These are phyloP conservation scores for Eulithis prunata DNA, from an alignment of 2,888 invertebrate species.

Conservation along the genomic window DNA sequence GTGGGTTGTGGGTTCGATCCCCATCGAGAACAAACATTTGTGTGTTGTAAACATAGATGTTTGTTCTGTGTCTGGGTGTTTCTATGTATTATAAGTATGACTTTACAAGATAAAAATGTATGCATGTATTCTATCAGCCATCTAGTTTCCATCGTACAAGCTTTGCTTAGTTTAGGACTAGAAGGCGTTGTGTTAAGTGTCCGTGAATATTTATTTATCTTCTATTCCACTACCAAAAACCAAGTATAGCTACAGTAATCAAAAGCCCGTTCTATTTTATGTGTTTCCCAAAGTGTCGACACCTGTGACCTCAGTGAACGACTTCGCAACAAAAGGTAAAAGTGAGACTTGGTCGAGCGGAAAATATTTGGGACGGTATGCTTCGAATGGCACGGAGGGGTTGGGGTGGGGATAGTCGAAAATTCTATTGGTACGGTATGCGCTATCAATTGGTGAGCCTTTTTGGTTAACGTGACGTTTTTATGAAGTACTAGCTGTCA, in stretches of 20 bases:
- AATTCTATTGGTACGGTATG: neutral
- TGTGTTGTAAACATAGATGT: too few relatives aligned
- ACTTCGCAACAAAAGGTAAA: constrained; percentile 40
- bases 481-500: too few relatives aligned
- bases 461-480: neutral
- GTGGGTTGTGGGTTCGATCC: too few relatives aligned
- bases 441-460: neutral
- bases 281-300: constrained; percentile 34
- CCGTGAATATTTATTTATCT: too few relatives aligned
- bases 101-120: too few relatives aligned
- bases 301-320: constrained; percentile 49
- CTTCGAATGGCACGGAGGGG: neutral
- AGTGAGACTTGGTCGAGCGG: constrained; percentile 35
- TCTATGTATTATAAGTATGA: too few relatives aligned
- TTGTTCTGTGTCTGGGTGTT: too few relatives aligned
- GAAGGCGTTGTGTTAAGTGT: too few relatives aligned
- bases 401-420: neutral
- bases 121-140: too few relatives aligned
- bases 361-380: constrained; percentile 39
- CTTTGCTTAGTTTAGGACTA: too few relatives aligned
- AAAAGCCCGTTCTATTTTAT: constrained; percentile 25
- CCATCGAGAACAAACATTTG: too few relatives aligned
- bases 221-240: constrained; percentile 1
- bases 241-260: constrained; percentile 7
- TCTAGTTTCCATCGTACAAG: too few relatives aligned